Conservation (phyloP, 2,113 vertebrate genomes). For the Menidia beryllina region DNA sequence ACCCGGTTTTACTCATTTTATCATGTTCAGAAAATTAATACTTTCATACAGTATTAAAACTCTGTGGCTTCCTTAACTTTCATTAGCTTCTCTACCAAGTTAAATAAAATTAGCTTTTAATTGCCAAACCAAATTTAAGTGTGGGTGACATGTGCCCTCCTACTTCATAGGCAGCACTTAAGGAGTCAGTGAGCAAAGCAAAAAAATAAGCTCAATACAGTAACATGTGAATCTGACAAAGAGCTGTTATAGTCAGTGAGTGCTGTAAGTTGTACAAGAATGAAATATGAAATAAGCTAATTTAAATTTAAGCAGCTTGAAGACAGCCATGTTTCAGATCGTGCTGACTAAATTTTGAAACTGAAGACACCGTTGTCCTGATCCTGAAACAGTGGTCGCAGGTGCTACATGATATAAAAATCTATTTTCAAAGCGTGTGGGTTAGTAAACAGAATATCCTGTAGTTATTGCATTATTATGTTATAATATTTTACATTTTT, state of each 20-base stretch:
- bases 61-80: background rate
- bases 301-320: too few species aligned
- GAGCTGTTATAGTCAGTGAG: background rate
- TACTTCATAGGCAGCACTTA: background rate
- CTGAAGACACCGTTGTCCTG: background rate
- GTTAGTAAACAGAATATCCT: background rate
- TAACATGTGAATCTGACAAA: background rate
- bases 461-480: too few species aligned
- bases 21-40: conserved; percentile 1
- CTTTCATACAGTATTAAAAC: background rate
- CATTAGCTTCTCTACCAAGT: background rate
- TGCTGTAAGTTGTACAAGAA: background rate
- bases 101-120: background rate
- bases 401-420: background rate
- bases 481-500: too few species aligned
- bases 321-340: too few species aligned
- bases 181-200: background rate
- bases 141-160: background rate
- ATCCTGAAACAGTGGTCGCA: background rate
- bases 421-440: background rate
- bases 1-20: background rate
- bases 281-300: background rate
- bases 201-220: background rate
- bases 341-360: background rate
- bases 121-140: background rate